Base-by-base conservation (phyloP, 2,888 invertebrate genomes). In the Tinea pellionella region DNA sequence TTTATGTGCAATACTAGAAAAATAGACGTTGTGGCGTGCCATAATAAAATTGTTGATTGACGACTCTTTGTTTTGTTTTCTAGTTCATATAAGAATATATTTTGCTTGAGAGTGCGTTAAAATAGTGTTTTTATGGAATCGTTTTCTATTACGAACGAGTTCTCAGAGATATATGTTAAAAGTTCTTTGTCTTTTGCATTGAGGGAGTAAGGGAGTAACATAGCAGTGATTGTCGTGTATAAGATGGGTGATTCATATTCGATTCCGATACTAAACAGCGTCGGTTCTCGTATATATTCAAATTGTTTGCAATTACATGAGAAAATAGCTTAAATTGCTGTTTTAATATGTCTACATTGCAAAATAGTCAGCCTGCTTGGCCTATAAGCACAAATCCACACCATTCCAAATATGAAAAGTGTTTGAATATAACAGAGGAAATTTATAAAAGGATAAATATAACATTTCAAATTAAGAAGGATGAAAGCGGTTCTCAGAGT, bases 381-480 rank as follows among this genome's bases (percentile, higher is more conserved):
- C 66, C 72, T 6, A 63, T 73, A 32, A 60, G 66, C 1, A 72
- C 66, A 13, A 76, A 79, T 61, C 70, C 68, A 8, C 64, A 78
- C 9, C 71, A 78, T 63, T 73, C 81, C 0, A 86, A 79, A 64
- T 81, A 86, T 57, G 86, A 87, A 61, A 87, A 87, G 72, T 87
- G 86, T 70, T 73, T 80, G 2, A 80, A 86, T 67, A 87, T 87
- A 8, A 81, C 86, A 0, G 86, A 86, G 61, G 87, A 87, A 64
- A 87, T 87, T 64, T 87, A 87, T 65, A 87, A 87, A 62, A 77
- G 87, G 65, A 87, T 87, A 62, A 78, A 87, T 66, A 82, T 87
- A 62, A 87, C 86, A 4, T 86, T 87, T 73, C 77, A 85, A 72
- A 85, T 86, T 11, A 87, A 86, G 64, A 80, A 85, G 64, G 65